Conservation (phyloP, 2,113 vertebrate genomes). For the Anguilla japonica region DNA sequence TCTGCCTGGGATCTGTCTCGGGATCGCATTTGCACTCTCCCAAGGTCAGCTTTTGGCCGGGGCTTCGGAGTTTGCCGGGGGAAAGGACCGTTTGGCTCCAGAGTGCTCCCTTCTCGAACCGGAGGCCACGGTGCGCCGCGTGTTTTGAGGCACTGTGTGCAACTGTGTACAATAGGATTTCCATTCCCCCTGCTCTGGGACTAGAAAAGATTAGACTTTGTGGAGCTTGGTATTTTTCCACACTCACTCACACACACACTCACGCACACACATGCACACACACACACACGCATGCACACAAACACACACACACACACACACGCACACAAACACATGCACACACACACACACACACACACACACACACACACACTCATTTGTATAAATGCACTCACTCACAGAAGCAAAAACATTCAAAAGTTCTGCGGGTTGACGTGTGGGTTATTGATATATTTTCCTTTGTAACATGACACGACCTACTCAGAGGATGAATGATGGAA, state of each 20-base stretch:
- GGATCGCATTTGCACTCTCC: background rate
- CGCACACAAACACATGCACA: background rate
- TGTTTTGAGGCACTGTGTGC: background rate
- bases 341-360: background rate
- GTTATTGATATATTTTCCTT: background rate
- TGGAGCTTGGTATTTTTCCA: background rate
- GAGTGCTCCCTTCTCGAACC: background rate
- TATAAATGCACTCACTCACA: background rate
- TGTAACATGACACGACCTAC: background rate
- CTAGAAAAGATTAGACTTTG: background rate
- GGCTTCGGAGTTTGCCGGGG: background rate
- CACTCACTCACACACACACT: background rate
- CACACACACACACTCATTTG: background rate
- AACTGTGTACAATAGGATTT: background rate
- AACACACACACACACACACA: background rate
- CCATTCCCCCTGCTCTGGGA: background rate
- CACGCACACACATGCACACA: background rate
- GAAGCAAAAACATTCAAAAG: background rate
- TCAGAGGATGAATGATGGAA: background rate
- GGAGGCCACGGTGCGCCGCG: background rate
- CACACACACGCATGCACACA: background rate
- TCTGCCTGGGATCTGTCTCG: background rate
- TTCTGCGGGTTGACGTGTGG: background rate
- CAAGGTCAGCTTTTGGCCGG: background rate
- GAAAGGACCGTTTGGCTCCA: background rate